Evolutionary conservation across 2,113 vertebrate species (phyloP), one percentile per base, ranked within the genome.

Genomic region (Eurypyga helias): DNA sequence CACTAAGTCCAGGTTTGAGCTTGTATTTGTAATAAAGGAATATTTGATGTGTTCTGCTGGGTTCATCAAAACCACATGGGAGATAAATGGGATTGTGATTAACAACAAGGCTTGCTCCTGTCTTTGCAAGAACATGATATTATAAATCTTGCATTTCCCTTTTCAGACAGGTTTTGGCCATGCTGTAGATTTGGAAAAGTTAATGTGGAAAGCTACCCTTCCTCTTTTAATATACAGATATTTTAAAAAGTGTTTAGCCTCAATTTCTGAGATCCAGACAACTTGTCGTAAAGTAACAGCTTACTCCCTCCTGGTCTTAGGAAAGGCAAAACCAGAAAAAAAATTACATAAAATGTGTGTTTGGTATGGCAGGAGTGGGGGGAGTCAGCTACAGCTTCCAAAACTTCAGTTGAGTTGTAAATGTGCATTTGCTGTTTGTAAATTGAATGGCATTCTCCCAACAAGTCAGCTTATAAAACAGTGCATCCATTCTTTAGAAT

Each of bases 361-460:
- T 94, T 54, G 18, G 4, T 5, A 66, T 67, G 33, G 14, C 0
- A 0, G 11, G 20, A 7, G 13, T 0, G 13, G 3, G 6, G 9
- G 24, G 19, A 62, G 14, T 33, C 81, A 25, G 12, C 34, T 46
- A 28, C 6, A 3, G 25, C 15, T 89, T 65, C 64, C 34, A 64
- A 60, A 93, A 64, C 19, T 83, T 79, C 28, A 17, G 18, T 2
- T 36, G 28, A 14, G 3, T 69, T 89, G 25, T 70, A 25, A 64
- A 14, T 36, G 36, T 52, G 18, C 31, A 3, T 76, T 90, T 85
- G 17, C 45, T 6, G 7, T 25, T 83, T 18, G 11, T 54, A 45
- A 62, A 57, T 18, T 48, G 9, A 86, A 52, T 41, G 3, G 4
- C 34, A 46, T 71, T 89, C 9, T 85, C 10, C 10, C 19, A 33